Percentiles rank a stretch among this genome's conserved stretches.
Conservation (phyloP, 2,113 vertebrate species). For the Todiramphus chloris region DNA sequence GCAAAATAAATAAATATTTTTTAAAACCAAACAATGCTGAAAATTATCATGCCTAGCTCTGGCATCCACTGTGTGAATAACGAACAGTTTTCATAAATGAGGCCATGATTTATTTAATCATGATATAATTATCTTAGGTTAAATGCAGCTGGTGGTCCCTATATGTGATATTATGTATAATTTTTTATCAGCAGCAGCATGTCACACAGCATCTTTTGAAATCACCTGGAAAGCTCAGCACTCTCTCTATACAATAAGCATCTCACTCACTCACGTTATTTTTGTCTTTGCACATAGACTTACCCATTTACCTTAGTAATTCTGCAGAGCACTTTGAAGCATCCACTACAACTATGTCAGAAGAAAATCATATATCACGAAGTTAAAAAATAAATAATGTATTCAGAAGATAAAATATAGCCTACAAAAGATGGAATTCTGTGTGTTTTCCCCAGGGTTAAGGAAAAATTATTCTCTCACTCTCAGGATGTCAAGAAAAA, state of each 20-base stretch:
- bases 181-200: background rate
- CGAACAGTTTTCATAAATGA: background rate
- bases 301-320: background rate
- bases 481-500: background rate
- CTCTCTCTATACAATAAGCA: background rate
- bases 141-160: background rate
- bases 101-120: background rate
- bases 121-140: background rate
- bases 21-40: background rate
- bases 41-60: background rate
- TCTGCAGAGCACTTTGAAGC: background rate
- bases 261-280: background rate
- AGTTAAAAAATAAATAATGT: background rate
- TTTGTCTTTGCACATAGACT: background rate
- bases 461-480: background rate
- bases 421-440: background rate
- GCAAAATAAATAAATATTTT: background rate
- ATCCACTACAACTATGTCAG: background rate
- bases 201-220: background rate
- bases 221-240: background rate
- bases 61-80: background rate
- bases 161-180: background rate
- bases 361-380: background rate
- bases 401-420: background rate
- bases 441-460: background rate